These are phyloP conservation scores for Perognathus longimembris DNA, from an alignment of 2,113 vertebrate species.

Conservation along the genomic window DNA sequence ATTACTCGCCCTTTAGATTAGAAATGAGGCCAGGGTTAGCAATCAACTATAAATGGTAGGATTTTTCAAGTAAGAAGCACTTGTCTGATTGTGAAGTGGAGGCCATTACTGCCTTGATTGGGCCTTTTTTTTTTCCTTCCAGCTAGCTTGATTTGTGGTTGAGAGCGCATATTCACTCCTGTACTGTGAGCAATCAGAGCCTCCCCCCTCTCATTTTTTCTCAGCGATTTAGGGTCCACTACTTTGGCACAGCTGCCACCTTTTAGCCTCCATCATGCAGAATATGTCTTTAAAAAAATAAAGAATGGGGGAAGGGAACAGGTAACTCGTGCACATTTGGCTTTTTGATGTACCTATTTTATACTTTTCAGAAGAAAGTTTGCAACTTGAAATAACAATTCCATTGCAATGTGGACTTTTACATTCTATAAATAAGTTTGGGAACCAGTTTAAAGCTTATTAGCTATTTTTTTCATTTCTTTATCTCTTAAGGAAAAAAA, in stretches of 20 bases:
- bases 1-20: conserved; percentile 93
- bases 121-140: conserved; percentile 90
- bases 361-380: conserved; percentile 65
- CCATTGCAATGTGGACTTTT: conserved; percentile 35
- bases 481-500: not conserved
- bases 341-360: conserved; percentile 48
- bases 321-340: conserved; percentile 35
- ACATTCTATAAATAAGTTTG: conserved; percentile 53
- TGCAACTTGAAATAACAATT: conserved; percentile 37
- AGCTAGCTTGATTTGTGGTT: conserved; percentile 93
- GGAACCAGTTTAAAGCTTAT: conserved; percentile 43
- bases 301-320: conserved; percentile 55
- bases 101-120: conserved; percentile 98
- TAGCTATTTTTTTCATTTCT: conserved; percentile 10
- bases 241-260: conserved; percentile 91
- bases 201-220: conserved; percentile 89
- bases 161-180: conserved; percentile 90
- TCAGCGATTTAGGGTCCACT: conserved; percentile 92
- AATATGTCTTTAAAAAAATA: conserved; percentile 76
- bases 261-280: conserved; percentile 87
- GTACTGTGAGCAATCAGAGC: conserved; percentile 93
- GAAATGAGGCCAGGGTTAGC: conserved; percentile 94
- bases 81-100: conserved; percentile 99
- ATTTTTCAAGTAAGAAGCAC: conserved; percentile 94
- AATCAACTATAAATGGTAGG: conserved; percentile 97